Conservation (phyloP, 2,113 vertebrate species). For the Otus sunia region DNA sequence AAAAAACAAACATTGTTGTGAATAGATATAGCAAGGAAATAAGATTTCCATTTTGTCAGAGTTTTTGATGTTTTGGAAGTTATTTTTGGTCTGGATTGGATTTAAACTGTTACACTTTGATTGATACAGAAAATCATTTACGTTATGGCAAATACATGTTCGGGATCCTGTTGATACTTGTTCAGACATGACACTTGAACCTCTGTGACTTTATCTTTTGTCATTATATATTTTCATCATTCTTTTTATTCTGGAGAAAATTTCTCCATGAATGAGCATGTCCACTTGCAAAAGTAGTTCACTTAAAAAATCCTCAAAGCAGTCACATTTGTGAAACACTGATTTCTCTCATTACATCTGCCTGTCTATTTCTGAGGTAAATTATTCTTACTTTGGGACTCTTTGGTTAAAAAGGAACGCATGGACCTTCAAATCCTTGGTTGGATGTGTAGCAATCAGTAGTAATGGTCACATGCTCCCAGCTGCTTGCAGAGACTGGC, state of each 20-base stretch:
- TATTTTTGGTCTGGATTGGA: not conserved
- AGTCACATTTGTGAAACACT: not conserved
- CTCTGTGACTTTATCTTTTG: not conserved
- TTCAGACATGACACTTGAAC: not conserved
- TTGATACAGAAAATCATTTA: not conserved
- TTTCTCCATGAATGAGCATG: not conserved
- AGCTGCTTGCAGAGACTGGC: not conserved
- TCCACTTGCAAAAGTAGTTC: not conserved
- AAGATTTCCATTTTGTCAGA: not conserved
- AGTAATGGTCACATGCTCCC: not conserved
- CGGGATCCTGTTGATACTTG: not conserved
- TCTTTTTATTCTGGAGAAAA: not conserved
- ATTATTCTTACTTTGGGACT: not conserved
- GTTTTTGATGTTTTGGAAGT: not conserved
- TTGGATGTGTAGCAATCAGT: not conserved
- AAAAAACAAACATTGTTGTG: not conserved
- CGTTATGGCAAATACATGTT: not conserved
- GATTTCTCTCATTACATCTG: not conserved
- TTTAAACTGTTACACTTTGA: not conserved
- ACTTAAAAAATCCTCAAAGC: not conserved
- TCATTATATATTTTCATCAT: not conserved
- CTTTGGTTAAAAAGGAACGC: not conserved
- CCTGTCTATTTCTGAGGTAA: not conserved
- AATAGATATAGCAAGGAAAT: not conserved
- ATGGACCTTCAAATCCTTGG: not conserved